A percentile compares a stretch with the other conserved stretches of the same genome.
Conservation (phyloP, 2,797 vertebrate species). For the Acestrorhynchus altus region DNA sequence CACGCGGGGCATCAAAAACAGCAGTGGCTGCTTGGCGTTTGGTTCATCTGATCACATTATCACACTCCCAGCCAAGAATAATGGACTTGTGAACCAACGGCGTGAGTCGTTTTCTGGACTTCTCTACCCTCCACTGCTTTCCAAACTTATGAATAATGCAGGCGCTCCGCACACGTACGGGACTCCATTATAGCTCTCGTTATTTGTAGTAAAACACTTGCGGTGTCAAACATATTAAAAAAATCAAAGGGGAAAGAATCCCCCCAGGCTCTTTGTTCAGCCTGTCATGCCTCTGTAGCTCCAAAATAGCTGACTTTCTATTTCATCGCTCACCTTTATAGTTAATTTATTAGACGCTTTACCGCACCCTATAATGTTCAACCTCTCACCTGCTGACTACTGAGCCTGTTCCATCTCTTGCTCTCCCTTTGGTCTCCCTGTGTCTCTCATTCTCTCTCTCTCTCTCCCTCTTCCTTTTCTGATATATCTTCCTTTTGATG, state of each 20-base stretch:
- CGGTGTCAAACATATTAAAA: conserved; percentile 90
- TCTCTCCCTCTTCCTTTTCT: conserved; percentile 51
- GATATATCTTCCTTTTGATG: conserved; percentile 56
- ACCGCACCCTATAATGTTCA: conserved; percentile 85
- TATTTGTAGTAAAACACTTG: conserved; percentile 97
- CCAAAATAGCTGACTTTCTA: conserved; percentile 84
- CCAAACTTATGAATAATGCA: conserved; percentile 95
- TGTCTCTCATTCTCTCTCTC: conserved; percentile 41
- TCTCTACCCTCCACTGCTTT: conserved; percentile 64
- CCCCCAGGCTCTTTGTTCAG: conserved; percentile 92
- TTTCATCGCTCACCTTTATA: conserved; percentile 81
- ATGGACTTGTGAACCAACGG: conserved; percentile 61
- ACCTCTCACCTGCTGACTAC: conserved; percentile 84
- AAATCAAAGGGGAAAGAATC: conserved; percentile 86
- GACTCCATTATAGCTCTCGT: conserved; percentile 92
- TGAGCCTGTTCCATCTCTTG: conserved; percentile 68
- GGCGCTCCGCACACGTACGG: conserved; percentile 80
- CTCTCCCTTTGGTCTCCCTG: conserved; percentile 54
- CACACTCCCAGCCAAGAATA: conserved; percentile 37
- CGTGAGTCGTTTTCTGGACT: conserved; percentile 72
- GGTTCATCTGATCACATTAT: conserved; percentile 33
- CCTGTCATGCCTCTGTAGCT: conserved; percentile 92
- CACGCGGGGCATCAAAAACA: conserved; percentile 41
- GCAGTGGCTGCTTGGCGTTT: conserved; percentile 38
- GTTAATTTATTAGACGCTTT: conserved; percentile 87